Base-by-base conservation (phyloP, 2,113 vertebrate genomes). In the Carlito syrichta region DNA sequence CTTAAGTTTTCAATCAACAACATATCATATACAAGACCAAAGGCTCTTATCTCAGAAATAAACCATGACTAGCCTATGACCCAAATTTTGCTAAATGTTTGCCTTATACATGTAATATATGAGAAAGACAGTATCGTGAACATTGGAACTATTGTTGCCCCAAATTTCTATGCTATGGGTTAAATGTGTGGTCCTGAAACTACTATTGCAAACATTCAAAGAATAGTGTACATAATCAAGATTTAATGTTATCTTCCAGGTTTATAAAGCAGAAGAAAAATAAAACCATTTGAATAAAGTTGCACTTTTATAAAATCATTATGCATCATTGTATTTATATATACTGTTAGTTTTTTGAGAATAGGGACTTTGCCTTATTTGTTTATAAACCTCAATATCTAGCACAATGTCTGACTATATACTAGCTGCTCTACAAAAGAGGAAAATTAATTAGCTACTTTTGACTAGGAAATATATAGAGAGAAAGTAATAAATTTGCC, bases 241-340 rank as follows among this genome's bases (percentile, higher is more conserved):
- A 88, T 74, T 78, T 60, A 84, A 76, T 84, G 69, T 48, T 52
- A 74, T 81, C 17, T 58, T 22, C 19, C 4, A 58, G 8, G 8
- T 95, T 85, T 91, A 56, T 35, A 48, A 52, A 95, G 30, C 52
- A 90, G 95, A 92, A 30, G 4, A 50, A 79, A 94, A 63, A 63
- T n/a, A 87, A 76, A 58, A 43, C 40, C 7, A 78, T 66, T 90
- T 92, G 40, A 95, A 81, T 87, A 50, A 89, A 91, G 4, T 68
- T 78, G 1, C 32, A 81, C 62, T 79, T 95, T 89, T 86, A 82
- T 69, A 83, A 91, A 96, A 97, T 62, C 7, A 74, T 86, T 91
- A 78, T 69, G 19, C 3, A 86, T 74, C 6, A 56, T 74, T 89
- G 63, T 91, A 91, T 82, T 20, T 91, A n/a, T 52, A 58, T 71